Percentiles rank a stretch among this genome's conserved stretches.
These are phyloP conservation scores for Piscicola geometra DNA, from an alignment of 2,888 invertebrate genomes.

Conservation along the genomic window DNA sequence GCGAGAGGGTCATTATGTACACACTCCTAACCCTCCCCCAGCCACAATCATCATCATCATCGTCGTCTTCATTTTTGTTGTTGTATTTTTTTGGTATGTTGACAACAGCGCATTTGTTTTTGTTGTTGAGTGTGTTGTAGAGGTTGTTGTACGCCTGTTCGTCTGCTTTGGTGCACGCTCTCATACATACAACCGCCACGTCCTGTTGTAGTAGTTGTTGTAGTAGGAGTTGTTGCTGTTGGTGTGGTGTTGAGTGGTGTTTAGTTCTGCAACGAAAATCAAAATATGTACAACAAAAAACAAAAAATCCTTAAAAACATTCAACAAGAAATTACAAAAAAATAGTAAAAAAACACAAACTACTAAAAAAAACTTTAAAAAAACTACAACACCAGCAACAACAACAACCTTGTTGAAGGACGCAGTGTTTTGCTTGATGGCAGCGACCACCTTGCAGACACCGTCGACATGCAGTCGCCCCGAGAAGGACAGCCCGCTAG, in stretches of 20 bases:
- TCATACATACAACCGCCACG: neutral
- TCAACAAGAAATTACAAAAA: neutral
- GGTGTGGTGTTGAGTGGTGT: neutral
- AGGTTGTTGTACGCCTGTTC: neutral
- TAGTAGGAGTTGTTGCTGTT: neutral
- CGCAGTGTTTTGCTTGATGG: neutral
- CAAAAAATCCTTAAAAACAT: neutral
- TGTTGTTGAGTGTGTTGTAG: constrained; percentile 4
- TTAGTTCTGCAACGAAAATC: neutral
- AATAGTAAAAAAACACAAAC: neutral
- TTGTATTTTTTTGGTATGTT: neutral
- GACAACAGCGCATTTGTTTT: neutral
- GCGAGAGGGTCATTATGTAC: constrained; percentile 80
- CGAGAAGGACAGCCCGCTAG: neutral
- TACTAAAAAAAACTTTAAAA: neutral
- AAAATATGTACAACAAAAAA: neutral
- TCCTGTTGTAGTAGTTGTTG: constrained; percentile 5
- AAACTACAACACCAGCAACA: neutral
- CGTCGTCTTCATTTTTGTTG: neutral
- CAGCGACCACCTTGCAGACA: neutral
- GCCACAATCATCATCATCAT: constrained; percentile 33
- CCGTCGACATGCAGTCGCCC: neutral
- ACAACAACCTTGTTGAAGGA: neutral
- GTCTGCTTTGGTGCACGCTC: neutral
- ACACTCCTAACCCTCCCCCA: constrained; percentile 81